Base-by-base conservation (phyloP, 2,888 invertebrate genomes). In the Glaucopsyche alexis region DNA sequence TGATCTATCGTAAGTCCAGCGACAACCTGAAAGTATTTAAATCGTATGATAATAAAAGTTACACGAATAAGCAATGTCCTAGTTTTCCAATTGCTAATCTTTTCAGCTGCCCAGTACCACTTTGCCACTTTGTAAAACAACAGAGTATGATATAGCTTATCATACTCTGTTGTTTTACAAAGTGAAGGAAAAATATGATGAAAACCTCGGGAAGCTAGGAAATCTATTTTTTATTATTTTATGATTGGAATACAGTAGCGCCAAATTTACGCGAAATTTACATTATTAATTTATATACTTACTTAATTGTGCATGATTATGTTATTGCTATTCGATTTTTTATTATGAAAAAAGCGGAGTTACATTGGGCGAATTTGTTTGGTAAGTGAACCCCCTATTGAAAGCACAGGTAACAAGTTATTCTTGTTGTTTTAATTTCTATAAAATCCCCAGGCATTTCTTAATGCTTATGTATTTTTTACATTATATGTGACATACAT, bases 1-100 rank as follows among this genome's bases (percentile, higher is more conserved):
- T 92, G 92, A 78, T 96, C 95, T 75, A 98, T 95, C 72, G 94
- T 94, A 79, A 97, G 88, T 14, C 94, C 95, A 5, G 96, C 96
- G 75, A 95, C 94, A 0, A 96, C 95, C 96, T 96, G 84, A 16
- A 90, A 87, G 19, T 16, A 65, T 14, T 8, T 9, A 19, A 19
- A 55, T 11, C 3, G 29, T 29, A 29, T 29, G 16, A 55, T 55
- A 9, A 8, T 19, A 4, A 1, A 16, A 55, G 55, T 5, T 9
- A 55, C 11, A 4, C 1, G 9, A 9, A 19, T 55, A 52, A 66
- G 52, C 29, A 55, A 50, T 49, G 11, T 13, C 14, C 13, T 6
- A 19, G 55, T 19, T 55, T 19, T 19, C 16, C 13, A 3, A 38
- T 2, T 13, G 60, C 19, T 60, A 52, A 52, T 9, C 0, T 52